phyloP scores from a whole-genome alignment of 2,113 vertebrate species.

The Daubentonia madagascariensis region DNA sequence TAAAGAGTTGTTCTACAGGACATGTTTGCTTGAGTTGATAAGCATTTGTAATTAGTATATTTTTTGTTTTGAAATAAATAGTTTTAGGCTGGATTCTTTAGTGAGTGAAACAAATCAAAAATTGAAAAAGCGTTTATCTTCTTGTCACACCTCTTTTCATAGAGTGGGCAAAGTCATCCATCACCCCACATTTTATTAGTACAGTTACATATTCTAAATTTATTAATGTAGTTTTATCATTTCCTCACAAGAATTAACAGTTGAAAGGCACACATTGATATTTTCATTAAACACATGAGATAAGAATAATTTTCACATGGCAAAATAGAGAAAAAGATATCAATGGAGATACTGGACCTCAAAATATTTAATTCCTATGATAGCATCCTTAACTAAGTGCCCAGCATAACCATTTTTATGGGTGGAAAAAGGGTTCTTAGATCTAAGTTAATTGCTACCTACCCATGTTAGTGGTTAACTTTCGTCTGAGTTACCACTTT shows the following conservation, averaged over 20 bases:
- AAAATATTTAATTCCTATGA: constrained; percentile 10
- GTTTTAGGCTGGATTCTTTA: background rate
- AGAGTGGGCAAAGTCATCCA: background rate
- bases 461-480: background rate
- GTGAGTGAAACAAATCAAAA: constrained; percentile 3
- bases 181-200: background rate
- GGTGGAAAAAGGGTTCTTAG: background rate
- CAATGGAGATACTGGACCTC: background rate
- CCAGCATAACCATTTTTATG: background rate
- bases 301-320: background rate
- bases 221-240: background rate
- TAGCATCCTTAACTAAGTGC: background rate
- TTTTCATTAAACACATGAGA: background rate
- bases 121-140: background rate
- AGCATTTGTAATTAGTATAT: constrained; percentile 15
- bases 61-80: constrained; percentile 5
- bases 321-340: background rate
- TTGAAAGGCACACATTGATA: background rate
- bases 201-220: background rate
- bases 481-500: background rate
- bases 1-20: background rate
- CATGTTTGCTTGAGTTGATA: background rate
- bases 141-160: background rate
- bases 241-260: background rate
- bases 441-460: background rate